A percentile compares a stretch with the other conserved stretches of the same genome.
phyloP scores from a whole-genome alignment of 2,888 invertebrate genomes.

The Altica lythri region DNA sequence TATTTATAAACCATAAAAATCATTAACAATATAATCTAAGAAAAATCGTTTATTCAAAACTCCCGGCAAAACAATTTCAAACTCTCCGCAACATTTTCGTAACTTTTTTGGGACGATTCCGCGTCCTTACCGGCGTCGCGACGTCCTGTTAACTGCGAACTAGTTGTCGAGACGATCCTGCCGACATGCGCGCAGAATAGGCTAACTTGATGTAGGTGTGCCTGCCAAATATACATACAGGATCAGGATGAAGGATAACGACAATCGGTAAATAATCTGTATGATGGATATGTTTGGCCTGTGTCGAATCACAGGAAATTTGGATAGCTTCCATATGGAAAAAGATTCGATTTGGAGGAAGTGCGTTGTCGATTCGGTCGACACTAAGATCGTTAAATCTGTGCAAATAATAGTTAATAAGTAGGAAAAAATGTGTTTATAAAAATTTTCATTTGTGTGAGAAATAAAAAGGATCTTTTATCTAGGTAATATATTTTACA shows the following conservation, averaged over 20 bases:
- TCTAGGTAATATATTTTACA: no score
- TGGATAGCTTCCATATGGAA: constrained; percentile 4
- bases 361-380: not conserved
- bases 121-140: constrained; percentile 42
- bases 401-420: no score
- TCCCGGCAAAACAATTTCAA: constrained; percentile 1
- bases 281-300: constrained; percentile 28
- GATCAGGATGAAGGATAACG: constrained; percentile 30
- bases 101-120: constrained; percentile 20
- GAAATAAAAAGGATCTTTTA: no score
- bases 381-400: not conserved
- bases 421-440: no score
- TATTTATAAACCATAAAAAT: constrained; percentile 2
- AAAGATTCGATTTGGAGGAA: constrained; percentile 12
- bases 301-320: constrained; percentile 9
- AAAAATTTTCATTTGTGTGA: no score
- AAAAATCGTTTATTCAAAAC: not conserved
- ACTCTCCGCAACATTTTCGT: constrained; percentile 15
- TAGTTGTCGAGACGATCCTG: constrained; percentile 35
- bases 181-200: constrained; percentile 42
- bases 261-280: constrained; percentile 28
- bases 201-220: constrained; percentile 32
- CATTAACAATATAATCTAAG: not conserved
- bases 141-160: constrained; percentile 43
- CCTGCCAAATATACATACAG: constrained; percentile 30